These are phyloP conservation scores for Apostichopus japonicus DNA, from an alignment of 35 echinoderm and acorn worm genomes.

Conservation along the genomic window DNA sequence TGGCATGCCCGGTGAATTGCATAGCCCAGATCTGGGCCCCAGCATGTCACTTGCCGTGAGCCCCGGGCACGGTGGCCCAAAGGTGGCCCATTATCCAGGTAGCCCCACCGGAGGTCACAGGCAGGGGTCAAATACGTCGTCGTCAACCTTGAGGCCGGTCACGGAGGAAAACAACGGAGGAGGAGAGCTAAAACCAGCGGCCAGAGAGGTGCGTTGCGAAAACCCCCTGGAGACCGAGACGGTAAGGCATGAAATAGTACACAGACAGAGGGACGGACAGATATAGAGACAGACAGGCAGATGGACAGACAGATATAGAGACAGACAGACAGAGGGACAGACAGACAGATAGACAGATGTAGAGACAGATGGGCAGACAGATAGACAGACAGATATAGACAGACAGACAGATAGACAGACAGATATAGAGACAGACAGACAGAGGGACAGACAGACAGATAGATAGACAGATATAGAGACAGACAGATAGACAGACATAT, in stretches of 20 bases:
- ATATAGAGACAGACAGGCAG: too few species aligned
- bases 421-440: too few species aligned
- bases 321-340: too few species aligned
- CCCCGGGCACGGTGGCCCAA: conserved; percentile 11
- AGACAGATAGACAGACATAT: too few species aligned
- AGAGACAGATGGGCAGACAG: too few species aligned
- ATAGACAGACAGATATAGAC: too few species aligned
- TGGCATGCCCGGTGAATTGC: conserved; percentile 17
- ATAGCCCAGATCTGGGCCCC: neutral
- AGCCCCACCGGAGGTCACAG: neutral
- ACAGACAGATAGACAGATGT: too few species aligned
- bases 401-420: too few species aligned
- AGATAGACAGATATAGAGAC: too few species aligned
- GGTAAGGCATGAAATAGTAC: conserved; percentile 1
- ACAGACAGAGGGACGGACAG: neutral
- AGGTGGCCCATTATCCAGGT: neutral
- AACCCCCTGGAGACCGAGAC: neutral
- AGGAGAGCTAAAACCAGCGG: neutral
- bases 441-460: too few species aligned
- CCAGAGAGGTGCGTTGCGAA: neutral
- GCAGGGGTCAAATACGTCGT: neutral
- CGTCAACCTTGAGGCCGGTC: neutral
- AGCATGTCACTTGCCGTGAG: conserved; percentile 40
- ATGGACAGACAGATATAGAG: too few species aligned
- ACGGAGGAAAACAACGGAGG: conserved; percentile 11